Base-by-base conservation (phyloP, 2,888 invertebrate genomes). In the Parnassius mnemosyne region DNA sequence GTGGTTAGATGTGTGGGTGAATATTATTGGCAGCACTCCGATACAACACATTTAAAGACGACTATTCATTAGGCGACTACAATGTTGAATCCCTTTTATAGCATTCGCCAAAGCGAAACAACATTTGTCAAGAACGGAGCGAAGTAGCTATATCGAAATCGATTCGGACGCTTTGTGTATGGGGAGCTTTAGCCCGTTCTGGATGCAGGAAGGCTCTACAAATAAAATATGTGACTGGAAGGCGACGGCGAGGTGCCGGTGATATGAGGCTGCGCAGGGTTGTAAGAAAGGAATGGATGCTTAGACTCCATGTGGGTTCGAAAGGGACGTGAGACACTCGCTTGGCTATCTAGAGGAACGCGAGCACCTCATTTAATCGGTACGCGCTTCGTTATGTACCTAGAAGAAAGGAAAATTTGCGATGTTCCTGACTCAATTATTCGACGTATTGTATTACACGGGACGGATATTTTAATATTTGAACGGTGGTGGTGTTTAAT, bases 351-450 rank as follows among this genome's bases (percentile, higher is more conserved):
- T 86, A 84, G 83, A 90, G 90, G 89, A 90, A 91, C 81, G 89
- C 91, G 91, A 85, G 89, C 89, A 89, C 87, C 89, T 89, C 87
- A 86, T 90, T 90, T 91, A 91, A 90, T 89, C 91, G 87, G 87
- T 89, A 87, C 89, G 84, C 89, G 89, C 87, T 87, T 86, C 87
- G 85, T 83, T 85, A 86, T 87, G 79, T 84, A 20, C 20, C 20
- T 20, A 86, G 89, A 81, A 88, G 87, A 88, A 79, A 79, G 79
- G 80, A 85, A 87, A 84, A 80, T 84, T 87, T 83, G 82, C 83
- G 83, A 88, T 85, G 80, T 74, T 81, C 81, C 72, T 66, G 67
- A 72, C 69, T 47, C 43, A 16, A 12, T 51, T 53, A 41, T 53
- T 41, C 12, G 1, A 13, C 7, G 13, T 13, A 13, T 49, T 49